These are phyloP conservation scores for Stercorarius parasiticus DNA, from an alignment of 2,113 vertebrate species.

Conservation along the genomic window DNA sequence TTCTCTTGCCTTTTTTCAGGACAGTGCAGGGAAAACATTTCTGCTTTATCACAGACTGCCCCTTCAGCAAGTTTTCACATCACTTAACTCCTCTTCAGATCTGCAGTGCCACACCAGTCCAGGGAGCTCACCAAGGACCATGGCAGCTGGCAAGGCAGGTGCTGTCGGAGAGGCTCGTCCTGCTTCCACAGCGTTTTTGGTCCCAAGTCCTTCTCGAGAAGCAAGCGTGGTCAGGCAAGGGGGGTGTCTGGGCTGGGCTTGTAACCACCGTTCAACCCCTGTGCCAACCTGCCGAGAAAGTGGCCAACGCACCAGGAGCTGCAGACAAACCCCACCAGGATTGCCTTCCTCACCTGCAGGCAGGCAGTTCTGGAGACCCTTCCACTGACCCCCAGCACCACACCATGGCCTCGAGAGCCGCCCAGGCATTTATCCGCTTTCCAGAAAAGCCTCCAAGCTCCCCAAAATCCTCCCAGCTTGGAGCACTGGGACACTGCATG, in stretches of 20 bases:
- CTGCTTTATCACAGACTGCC: not conserved
- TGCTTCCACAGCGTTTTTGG: not conserved
- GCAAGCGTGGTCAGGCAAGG: not conserved
- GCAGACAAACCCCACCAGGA: not conserved
- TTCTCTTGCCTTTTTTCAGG: not conserved
- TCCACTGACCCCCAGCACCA: not conserved
- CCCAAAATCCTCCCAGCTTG: rapidly evolving
- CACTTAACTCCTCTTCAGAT: not conserved
- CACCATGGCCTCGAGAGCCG: rapidly evolving
- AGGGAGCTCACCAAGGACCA: not conserved
- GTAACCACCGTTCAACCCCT: not conserved
- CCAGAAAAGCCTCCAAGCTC: not conserved
- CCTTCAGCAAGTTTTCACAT: not conserved
- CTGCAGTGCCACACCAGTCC: not conserved
- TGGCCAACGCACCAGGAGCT: rapidly evolving
- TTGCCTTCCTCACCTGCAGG: not conserved
- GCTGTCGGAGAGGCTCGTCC: not conserved
- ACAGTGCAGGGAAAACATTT: not conserved
- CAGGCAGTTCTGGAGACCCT: not conserved
- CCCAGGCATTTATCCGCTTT: not conserved
- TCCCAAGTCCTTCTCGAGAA: not conserved
- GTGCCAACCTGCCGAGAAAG: not conserved
- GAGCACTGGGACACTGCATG: rapidly evolving
- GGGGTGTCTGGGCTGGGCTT: not conserved
- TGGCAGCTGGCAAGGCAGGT: not conserved